phyloP scores from a whole-genome alignment of 2,113 vertebrate species.

The Calonectris borealis region DNA sequence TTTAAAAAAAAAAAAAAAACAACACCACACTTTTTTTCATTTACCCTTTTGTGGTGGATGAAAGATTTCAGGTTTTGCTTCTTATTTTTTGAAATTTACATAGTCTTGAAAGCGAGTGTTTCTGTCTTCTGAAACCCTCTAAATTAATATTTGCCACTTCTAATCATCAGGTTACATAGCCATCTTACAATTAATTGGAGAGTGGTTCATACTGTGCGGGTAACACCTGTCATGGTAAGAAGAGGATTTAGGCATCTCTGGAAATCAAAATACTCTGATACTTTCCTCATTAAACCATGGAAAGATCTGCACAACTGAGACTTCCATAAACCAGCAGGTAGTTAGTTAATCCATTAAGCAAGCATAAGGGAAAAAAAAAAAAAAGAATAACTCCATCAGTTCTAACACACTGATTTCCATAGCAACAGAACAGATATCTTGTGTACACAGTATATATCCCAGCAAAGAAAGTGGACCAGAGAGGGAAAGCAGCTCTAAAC shows the following conservation, averaged over 20 bases:
- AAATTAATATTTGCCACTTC: conserved; percentile 1
- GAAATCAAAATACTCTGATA: not conserved
- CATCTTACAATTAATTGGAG: not conserved
- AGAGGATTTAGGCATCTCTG: not conserved
- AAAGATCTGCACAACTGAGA: not conserved
- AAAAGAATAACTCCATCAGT: not conserved
- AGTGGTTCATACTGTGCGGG: not conserved
- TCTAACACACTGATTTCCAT: not conserved
- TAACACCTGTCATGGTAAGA: not conserved
- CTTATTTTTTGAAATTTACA: not conserved
- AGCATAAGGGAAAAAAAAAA: not conserved
- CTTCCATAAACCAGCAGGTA: not conserved
- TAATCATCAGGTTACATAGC: not conserved
- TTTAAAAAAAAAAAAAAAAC: not conserved
- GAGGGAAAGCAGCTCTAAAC: not conserved
- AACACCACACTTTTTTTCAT: not conserved
- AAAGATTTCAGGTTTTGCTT: not conserved
- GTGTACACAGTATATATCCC: not conserved
- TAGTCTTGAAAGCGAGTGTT: not conserved
- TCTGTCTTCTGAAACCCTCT: not conserved
- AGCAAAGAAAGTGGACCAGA: not conserved
- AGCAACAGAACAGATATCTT: not conserved
- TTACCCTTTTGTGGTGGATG: not conserved
- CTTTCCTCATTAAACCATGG: not conserved
- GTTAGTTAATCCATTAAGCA: not conserved